Conservation (phyloP, 2,888 invertebrate species). For the Meganola albula region DNA sequence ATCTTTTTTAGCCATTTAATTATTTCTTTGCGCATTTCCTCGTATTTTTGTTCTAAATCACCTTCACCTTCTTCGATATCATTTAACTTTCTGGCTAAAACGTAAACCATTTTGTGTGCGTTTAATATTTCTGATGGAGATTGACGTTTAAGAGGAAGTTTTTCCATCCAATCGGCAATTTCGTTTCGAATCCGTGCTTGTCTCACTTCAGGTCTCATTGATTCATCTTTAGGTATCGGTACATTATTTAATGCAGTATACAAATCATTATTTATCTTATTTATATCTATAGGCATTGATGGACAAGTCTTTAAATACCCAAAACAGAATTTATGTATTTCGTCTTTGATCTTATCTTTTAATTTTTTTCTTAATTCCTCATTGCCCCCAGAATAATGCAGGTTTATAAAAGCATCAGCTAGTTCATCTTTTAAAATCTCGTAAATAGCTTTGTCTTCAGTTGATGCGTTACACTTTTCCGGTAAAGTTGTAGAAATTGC, state of each 20-base stretch:
- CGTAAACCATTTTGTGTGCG: constrained; percentile 34
- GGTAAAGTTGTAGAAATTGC: constrained; percentile 40
- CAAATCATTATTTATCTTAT: constrained; percentile 37
- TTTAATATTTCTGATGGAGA: constrained; percentile 24
- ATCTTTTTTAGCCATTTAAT: constrained; percentile 37
- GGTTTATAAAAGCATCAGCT: constrained; percentile 49
- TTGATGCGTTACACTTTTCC: constrained; percentile 18
- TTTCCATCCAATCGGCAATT: constrained; percentile 39
- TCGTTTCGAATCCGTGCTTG: constrained; percentile 39
- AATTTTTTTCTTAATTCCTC: constrained; percentile 29
- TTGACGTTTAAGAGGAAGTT: constrained; percentile 33
- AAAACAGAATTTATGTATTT: constrained; percentile 42
- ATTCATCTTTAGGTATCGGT: constrained; percentile 36
- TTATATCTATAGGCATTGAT: constrained; percentile 27
- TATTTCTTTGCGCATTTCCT: constrained; percentile 34
- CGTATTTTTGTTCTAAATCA: constrained; percentile 16
- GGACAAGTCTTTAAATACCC: constrained; percentile 40
- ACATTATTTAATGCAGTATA: constrained; percentile 39
- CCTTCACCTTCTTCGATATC: constrained; percentile 35
- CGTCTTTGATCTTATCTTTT: constrained; percentile 36
- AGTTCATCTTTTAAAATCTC: constrained; percentile 47
- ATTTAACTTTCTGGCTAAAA: constrained; percentile 38
- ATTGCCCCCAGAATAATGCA: constrained; percentile 36
- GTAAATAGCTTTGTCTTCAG: constrained; percentile 38
- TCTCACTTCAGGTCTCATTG: constrained; percentile 38